Conservation (phyloP, 1,140 invertebrate species). For the Solen grandis region DNA sequence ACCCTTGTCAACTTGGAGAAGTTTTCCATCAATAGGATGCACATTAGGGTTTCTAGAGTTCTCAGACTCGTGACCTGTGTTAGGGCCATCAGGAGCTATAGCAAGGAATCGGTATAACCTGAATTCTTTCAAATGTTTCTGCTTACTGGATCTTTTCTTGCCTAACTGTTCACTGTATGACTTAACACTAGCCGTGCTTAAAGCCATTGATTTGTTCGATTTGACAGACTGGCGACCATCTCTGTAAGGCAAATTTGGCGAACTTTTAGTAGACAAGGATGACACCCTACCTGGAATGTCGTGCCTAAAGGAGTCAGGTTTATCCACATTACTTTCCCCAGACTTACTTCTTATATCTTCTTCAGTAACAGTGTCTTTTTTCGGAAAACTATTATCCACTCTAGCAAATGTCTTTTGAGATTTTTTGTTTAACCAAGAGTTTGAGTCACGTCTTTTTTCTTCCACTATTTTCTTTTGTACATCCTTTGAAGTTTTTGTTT, state of each 20-base stretch:
- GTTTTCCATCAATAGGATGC: no score
- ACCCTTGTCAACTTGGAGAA: no score
- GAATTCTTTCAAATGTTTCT: conserved; percentile 58
- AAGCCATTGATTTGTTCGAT: neutral
- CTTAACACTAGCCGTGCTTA: conserved; percentile 25
- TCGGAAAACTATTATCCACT: neutral
- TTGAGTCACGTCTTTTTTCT: no score
- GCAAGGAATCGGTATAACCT: conserved; percentile 64
- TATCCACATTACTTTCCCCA: neutral
- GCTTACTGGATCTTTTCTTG: conserved; percentile 29
- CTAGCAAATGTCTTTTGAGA: no score
- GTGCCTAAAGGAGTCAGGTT: neutral
- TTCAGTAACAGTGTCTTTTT: neutral
- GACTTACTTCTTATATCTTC: neutral
- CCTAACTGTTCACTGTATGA: conserved; percentile 40
- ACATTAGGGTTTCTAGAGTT: no score
- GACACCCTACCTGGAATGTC: conserved; percentile 35
- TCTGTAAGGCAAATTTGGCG: conserved; percentile 38
- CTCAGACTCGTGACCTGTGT: no score
- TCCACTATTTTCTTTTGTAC: conserved; percentile 41
- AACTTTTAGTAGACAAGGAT: conserved; percentile 55
- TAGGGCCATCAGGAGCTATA: conserved; percentile 53
- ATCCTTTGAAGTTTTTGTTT: conserved; percentile 54
- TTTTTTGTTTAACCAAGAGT: no score
- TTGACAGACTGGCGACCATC: neutral